phyloP scores from a whole-genome alignment of 2,888 invertebrate species.

The Muscina levida region DNA sequence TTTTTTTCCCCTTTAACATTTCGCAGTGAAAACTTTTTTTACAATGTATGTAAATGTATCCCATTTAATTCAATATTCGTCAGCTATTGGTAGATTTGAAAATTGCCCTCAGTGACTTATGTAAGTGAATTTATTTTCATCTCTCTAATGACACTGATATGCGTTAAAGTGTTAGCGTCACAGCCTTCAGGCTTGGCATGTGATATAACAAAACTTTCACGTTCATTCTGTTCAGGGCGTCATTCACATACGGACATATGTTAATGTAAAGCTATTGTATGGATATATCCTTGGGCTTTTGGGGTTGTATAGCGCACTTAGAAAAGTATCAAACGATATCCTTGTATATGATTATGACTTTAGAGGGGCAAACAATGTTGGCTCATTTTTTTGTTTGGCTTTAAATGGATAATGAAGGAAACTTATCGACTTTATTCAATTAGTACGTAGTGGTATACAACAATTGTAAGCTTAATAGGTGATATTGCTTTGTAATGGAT shows the following conservation, averaged over 20 bases:
- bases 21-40: slow-evolving; percentile 30
- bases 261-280: slow-evolving; percentile 37
- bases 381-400: neutral
- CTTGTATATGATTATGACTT: slow-evolving; percentile 59
- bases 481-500: too few species aligned
- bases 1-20: neutral
- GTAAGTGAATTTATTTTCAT: slow-evolving; percentile 72
- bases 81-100: slow-evolving; percentile 48
- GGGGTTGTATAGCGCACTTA: neutral
- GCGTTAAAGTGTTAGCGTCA: slow-evolving; percentile 58
- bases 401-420: neutral
- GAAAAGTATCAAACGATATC: slow-evolving; percentile 6
- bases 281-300: slow-evolving; percentile 49
- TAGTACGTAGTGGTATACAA: neutral
- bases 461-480: too few species aligned
- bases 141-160: slow-evolving; percentile 63
- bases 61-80: slow-evolving; percentile 45
- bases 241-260: slow-evolving; percentile 58
- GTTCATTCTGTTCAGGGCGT: slow-evolving; percentile 60
- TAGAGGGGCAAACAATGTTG: slow-evolving; percentile 27
- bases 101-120: slow-evolving; percentile 63
- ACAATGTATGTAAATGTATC: slow-evolving; percentile 48
- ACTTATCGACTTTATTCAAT: neutral
- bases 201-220: slow-evolving; percentile 67
- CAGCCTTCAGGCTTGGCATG: slow-evolving; percentile 71